Conservation (phyloP, 2,797 vertebrate genomes). For the Psittacula echo region DNA sequence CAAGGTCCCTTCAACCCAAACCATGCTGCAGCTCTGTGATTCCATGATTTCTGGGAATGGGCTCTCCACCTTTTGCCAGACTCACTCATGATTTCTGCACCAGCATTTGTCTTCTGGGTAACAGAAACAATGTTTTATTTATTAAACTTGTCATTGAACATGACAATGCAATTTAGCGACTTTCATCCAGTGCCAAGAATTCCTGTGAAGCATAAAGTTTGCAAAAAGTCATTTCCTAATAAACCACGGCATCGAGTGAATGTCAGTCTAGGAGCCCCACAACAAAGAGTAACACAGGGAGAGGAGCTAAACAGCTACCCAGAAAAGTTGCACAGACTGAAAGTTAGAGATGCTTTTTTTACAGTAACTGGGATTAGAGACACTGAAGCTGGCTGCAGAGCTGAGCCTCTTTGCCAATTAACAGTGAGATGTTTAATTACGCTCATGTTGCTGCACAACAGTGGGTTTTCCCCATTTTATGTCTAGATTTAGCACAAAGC, state of each 20-base stretch:
- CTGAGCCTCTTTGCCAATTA: background rate
- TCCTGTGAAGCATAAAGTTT: constrained; percentile 42
- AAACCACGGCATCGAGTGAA: background rate
- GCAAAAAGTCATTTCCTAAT: constrained; percentile 23
- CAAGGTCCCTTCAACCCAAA: background rate
- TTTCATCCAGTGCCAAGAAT: constrained; percentile 70
- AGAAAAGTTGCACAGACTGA: background rate
- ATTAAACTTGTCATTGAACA: constrained; percentile 62
- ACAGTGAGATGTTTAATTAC: background rate
- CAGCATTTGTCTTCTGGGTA: constrained; percentile 60
- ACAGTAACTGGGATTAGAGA: background rate
- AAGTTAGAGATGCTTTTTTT: background rate
- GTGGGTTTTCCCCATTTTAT: background rate
- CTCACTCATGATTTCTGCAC: constrained; percentile 48
- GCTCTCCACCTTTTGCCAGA: background rate
- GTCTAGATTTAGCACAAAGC: background rate
- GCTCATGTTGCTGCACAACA: background rate
- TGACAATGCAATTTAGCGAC: constrained; percentile 63
- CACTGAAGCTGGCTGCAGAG: background rate
- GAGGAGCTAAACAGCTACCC: background rate
- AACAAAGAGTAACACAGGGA: background rate
- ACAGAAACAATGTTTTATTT: constrained; percentile 71
- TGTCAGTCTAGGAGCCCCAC: background rate
- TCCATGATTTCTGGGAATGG: background rate
- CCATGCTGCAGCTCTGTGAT: background rate